phyloP scores from a whole-genome alignment of 2,113 vertebrate species.

The Pachycephala philippinensis region DNA sequence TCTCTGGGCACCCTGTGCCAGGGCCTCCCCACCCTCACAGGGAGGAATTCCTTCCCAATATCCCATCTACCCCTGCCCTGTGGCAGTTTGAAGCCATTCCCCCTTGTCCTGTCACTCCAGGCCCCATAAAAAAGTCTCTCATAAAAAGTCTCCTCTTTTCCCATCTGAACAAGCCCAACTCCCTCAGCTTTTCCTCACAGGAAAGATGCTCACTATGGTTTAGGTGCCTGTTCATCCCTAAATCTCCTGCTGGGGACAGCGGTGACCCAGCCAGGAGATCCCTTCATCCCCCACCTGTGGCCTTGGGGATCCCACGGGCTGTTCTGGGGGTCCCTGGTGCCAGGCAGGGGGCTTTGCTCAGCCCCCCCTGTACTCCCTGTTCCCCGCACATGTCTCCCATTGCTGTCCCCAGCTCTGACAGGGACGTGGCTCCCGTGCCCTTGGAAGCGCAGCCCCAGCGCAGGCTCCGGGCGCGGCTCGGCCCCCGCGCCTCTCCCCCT shows the following conservation, averaged over 20 bases:
- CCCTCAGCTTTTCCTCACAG: not conserved
- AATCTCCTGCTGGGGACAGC: accelerated
- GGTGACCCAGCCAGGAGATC: not conserved
- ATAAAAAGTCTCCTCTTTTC: not conserved
- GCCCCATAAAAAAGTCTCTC: no score
- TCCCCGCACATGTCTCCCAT: no score
- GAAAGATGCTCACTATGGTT: not conserved
- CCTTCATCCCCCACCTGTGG: not conserved
- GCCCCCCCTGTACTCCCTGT: no score
- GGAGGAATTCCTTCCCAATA: not conserved
- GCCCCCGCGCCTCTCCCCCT: not conserved
- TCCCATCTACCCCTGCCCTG: not conserved
- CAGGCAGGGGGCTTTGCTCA: not conserved
- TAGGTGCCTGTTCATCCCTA: not conserved
- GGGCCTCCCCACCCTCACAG: accelerated
- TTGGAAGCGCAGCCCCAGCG: no score
- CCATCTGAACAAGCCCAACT: not conserved
- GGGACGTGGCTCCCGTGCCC: not conserved
- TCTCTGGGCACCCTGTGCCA: not conserved
- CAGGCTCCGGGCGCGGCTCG: no score
- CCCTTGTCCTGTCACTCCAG: not conserved
- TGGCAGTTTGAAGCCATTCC: not conserved
- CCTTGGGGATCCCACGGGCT: not conserved
- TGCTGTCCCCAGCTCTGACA: not conserved
- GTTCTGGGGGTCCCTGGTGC: not conserved